Base-by-base conservation (phyloP, 1,140 invertebrate species). In the Macrocentrus cingulum region DNA sequence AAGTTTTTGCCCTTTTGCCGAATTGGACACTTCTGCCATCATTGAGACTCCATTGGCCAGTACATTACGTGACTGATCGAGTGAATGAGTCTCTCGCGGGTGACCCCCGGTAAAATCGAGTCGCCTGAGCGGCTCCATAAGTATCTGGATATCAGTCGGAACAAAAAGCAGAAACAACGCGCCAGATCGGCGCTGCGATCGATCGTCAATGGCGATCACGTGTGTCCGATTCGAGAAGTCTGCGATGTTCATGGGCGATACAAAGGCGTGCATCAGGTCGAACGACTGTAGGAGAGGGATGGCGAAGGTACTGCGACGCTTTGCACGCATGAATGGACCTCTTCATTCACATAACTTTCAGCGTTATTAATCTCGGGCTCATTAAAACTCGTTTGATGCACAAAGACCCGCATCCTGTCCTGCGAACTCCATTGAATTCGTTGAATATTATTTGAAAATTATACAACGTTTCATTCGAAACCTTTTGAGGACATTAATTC, bases 181-280 rank as follows among this genome's bases (percentile, higher is more conserved):
- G 59, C 44, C 63, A 61, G 39, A 16, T 34, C 51, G 56, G 44
- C 54, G 58, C 53, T 52, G 39, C 19, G 19, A 16, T 53, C 36
- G 59, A 70, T 73, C 64, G 61, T 71, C 71, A 71, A 73, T 71
- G 69, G 65, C 67, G 63, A 64, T 73, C 71, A 70, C 71, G 71
- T 72, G 69, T 53, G 45, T 32, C 41, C 53, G 37, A 54, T 49
- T 55, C 42, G 41, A 45, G 15, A 7, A 19, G 5, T 3, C 44
- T 11, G 25, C 8, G 44, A 20, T 22, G 9, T 23, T 25, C 18
- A 16, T n/a, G n/a, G 46, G 13, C 6, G 29, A 18, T 15, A 32
- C 8, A 34, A 6, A 32, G 23, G 46, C 29, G 25, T 34, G 29
- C 15, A 13, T 23, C 8, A 7, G 9, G 15, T 9, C 36, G 45